Percentiles rank a stretch among this genome's conserved stretches.
These are phyloP conservation scores for Ascidia mentula DNA, from an alignment of 23 tunicate species.

Conservation along the genomic window DNA sequence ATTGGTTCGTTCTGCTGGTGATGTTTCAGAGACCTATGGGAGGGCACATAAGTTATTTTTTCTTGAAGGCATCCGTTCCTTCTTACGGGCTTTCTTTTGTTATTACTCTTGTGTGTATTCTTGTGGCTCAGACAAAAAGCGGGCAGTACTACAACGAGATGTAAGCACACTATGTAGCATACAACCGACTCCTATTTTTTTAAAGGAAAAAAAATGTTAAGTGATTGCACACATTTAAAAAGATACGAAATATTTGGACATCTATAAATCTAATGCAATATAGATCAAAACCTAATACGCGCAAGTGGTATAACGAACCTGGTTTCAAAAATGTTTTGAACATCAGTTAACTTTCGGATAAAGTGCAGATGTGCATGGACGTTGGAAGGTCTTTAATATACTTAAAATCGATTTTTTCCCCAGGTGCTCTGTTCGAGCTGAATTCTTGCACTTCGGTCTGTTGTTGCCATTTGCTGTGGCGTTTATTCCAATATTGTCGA, in stretches of 20 bases:
- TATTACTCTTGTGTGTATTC: slow-evolving; percentile 18
- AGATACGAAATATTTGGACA: too few relatives aligned
- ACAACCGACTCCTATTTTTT: too few relatives aligned
- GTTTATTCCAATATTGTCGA: slow-evolving; percentile 12
- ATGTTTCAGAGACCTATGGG: slow-evolving; percentile 67
- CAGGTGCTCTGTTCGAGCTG: slow-evolving; percentile 45
- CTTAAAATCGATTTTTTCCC: not conserved
- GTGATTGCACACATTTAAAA: too few relatives aligned
- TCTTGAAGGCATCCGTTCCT: slow-evolving; percentile 55
- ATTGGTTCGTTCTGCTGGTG: slow-evolving; percentile 67
- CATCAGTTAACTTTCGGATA: too few relatives aligned
- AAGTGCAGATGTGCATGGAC: too few relatives aligned
- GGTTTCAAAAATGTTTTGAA: too few relatives aligned
- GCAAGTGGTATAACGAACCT: too few relatives aligned
- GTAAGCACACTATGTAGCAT: too few relatives aligned
- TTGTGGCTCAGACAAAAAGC: slow-evolving; percentile 24
- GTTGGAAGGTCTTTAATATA: not conserved
- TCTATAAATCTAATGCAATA: too few relatives aligned
- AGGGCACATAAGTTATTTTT: slow-evolving; percentile 69
- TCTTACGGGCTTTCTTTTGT: slow-evolving; percentile 45
- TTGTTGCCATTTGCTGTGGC: slow-evolving; percentile 34
- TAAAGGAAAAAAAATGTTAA: too few relatives aligned
- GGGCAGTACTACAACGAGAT: slow-evolving; percentile 11
- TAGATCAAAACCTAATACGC: too few relatives aligned
- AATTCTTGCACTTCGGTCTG: slow-evolving; percentile 31